Evolutionary conservation across 1,140 invertebrate species (phyloP).

Genomic region (Apocrypta bakeri): DNA sequence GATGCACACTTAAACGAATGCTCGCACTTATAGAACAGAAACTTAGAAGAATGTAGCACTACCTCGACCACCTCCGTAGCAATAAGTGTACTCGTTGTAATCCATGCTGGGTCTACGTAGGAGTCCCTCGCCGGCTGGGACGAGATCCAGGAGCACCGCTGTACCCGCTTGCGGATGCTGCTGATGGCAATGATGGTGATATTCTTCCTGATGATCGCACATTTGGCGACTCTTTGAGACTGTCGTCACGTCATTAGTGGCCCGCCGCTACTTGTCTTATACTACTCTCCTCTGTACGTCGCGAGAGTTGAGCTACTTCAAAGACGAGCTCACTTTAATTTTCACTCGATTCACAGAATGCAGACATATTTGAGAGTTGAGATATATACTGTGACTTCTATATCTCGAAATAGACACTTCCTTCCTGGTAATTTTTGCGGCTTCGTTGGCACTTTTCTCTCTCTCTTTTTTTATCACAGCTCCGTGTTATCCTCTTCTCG

Average conservation of each 20-base stretch:
- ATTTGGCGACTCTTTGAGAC: constrained; percentile 41
- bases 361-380: not conserved
- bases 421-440: no score
- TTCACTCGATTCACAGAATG: not conserved
- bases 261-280: not conserved
- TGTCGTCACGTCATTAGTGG: constrained; percentile 51
- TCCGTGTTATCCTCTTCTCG: no score
- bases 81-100: constrained; percentile 74
- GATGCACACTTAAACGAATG: not conserved
- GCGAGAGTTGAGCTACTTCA: not conserved
- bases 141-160: constrained; percentile 68
- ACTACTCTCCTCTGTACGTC: not conserved
- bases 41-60: constrained; percentile 47
- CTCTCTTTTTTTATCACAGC: no score
- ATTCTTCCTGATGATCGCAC: constrained; percentile 38
- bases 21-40: constrained; percentile 1
- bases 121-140: constrained; percentile 70
- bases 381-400: no score
- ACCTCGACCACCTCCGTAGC: constrained; percentile 72
- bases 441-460: not conserved
- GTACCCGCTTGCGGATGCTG: constrained; percentile 65
- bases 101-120: constrained; percentile 72
- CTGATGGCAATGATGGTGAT: constrained; percentile 19
- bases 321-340: not conserved
- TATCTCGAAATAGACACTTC: not conserved